Evolutionary conservation across 1,140 invertebrate species (phyloP).

Genomic region (Heliconius hermathena): DNA sequence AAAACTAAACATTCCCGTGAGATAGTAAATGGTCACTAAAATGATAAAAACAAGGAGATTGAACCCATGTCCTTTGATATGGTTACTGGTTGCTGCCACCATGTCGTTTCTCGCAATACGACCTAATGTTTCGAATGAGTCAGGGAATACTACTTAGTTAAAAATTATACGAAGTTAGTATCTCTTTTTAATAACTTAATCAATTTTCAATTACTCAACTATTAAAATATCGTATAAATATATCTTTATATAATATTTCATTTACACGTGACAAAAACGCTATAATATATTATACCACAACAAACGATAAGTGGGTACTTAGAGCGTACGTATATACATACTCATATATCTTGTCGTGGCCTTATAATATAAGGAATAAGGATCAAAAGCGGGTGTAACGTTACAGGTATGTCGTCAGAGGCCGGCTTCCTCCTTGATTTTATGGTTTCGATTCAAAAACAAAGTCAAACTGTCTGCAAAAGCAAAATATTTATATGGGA

Average conservation of each 20-base stretch:
- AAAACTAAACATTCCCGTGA: not conserved
- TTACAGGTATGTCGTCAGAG: constrained; percentile 2
- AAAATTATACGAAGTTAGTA: not conserved
- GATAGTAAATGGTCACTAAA: not conserved
- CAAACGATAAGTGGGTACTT: constrained; percentile 23
- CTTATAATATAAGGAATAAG: constrained; percentile 13
- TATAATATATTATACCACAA: constrained; percentile 6
- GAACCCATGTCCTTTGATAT: too few relatives aligned
- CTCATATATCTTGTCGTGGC: not conserved
- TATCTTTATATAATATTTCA: too few relatives aligned
- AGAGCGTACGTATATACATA: not conserved
- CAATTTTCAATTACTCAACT: not conserved
- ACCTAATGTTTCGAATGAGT: not conserved
- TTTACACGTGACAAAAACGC: not conserved
- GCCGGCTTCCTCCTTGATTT: constrained; percentile 13
- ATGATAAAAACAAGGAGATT: not conserved
- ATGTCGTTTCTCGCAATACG: not conserved
- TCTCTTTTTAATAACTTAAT: not conserved
- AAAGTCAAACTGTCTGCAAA: constrained; percentile 9
- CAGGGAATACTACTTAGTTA: not conserved
- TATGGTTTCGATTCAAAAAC: constrained; percentile 13
- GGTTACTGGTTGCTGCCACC: not conserved
- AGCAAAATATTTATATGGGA: constrained; percentile 8
- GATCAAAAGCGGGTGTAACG: not conserved
- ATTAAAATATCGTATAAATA: constrained; percentile 2